Percentiles rank a stretch among this genome's conserved stretches.
Evolutionary conservation across 2,113 vertebrate species (phyloP).

Genomic region (Prolemur simus): DNA sequence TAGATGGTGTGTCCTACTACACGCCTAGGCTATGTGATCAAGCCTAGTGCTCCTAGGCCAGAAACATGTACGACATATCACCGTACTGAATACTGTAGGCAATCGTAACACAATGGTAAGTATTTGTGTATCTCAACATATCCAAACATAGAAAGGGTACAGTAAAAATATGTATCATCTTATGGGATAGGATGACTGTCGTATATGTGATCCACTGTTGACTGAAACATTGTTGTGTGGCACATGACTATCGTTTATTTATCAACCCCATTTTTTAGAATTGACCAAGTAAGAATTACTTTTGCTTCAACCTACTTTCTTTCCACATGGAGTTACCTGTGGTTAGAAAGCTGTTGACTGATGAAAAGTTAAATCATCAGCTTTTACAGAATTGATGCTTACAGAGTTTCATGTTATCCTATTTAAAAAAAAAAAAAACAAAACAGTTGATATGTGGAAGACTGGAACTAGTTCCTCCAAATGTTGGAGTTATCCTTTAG

Average conservation of each 20-base stretch:
- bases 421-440: no score
- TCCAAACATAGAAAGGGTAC: not conserved
- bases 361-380: not conserved
- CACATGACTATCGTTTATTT: not conserved
- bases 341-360: not conserved
- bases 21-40: no score
- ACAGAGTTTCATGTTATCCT: not conserved
- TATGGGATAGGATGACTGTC: not conserved
- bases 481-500: not conserved
- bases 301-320: not conserved
- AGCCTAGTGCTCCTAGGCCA: not conserved
- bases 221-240: not conserved
- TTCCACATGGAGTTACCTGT: not conserved
- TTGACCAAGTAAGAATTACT: not conserved
- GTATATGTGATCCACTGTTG: not conserved
- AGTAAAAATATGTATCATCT: not conserved
- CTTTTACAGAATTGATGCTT: not conserved
- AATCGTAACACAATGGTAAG: not conserved
- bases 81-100: not conserved
- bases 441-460: not conserved
- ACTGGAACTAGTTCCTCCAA: not conserved
- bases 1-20: not conserved
- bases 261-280: not conserved
- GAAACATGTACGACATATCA: not conserved
- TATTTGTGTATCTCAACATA: not conserved